Evolutionary conservation across 2,797 vertebrate genomes (phyloP).

Genomic region (Ispidina lecontei): DNA sequence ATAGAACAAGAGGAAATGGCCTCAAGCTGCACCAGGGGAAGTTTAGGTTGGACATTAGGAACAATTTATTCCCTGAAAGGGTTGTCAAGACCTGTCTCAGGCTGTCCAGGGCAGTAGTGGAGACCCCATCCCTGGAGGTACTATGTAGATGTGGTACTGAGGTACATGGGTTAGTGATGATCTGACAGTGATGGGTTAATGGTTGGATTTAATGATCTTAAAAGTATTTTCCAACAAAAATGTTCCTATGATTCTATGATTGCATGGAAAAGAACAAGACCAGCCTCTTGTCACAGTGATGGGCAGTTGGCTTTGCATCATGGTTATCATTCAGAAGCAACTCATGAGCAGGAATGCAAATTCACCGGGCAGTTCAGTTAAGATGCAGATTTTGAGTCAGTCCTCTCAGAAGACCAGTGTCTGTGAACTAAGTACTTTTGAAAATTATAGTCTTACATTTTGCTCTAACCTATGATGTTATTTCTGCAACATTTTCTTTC

Average conservation of each 20-base stretch:
- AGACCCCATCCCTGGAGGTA: not conserved
- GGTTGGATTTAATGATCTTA: not conserved
- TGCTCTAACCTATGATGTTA: no score
- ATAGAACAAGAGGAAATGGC: not conserved
- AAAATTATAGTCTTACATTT: not conserved
- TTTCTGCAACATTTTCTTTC: not conserved
- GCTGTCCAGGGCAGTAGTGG: not conserved
- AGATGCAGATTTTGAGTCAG: not conserved
- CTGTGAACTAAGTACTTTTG: not conserved
- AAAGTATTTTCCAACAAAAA: not conserved
- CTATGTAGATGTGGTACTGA: not conserved
- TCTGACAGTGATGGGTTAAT: not conserved
- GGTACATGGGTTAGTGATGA: not conserved
- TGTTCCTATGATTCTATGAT: not conserved
- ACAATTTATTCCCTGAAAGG: not conserved
- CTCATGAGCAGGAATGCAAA: not conserved
- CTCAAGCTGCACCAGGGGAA: not conserved
- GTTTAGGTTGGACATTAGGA: not conserved
- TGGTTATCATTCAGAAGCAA: not conserved
- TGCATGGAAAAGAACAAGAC: not conserved
- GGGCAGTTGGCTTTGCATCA: not conserved
- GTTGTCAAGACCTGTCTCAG: not conserved
- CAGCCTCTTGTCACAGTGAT: not conserved
- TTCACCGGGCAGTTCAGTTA: not conserved
- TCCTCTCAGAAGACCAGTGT: not conserved